Conservation (phyloP, 1,140 invertebrate species). For the Eufriesea mexicana region DNA sequence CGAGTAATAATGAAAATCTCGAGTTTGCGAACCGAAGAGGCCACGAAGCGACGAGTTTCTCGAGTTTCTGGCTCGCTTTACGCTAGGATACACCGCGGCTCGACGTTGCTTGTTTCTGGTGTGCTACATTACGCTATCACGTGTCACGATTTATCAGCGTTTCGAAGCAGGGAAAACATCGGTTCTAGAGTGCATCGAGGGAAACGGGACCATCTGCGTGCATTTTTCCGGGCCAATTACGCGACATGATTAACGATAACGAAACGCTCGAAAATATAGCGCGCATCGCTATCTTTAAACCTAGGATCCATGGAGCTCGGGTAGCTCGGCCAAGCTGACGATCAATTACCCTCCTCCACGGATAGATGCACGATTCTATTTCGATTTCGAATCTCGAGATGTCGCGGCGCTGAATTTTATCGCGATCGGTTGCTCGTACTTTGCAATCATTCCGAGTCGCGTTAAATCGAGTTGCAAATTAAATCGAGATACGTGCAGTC, state of each 20-base stretch:
- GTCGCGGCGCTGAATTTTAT: not conserved
- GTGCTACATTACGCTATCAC: not conserved
- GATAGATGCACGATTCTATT: not conserved
- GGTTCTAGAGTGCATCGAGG: not conserved
- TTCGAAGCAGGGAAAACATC: not conserved
- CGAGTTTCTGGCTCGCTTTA: not conserved
- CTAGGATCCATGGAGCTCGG: not conserved
- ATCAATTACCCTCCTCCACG: not conserved
- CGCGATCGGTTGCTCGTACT: not conserved
- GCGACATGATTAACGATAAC: constrained; percentile 3
- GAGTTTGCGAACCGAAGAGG: no score
- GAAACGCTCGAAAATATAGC: not conserved
- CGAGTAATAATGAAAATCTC: no score
- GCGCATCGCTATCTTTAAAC: not conserved
- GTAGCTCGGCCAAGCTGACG: not conserved
- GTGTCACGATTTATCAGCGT: constrained; percentile 17
- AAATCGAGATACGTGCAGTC: no score
- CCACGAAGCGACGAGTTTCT: not conserved
- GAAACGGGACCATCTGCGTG: constrained; percentile 17
- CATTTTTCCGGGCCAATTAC: constrained; percentile 40
- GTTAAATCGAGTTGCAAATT: no score
- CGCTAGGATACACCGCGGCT: not conserved
- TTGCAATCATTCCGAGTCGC: no score
- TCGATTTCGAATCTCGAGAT: not conserved
- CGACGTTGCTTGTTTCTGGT: constrained; percentile 1